Evolutionary conservation across 2,888 invertebrate genomes (phyloP).

Genomic region (Pterostichus niger): DNA sequence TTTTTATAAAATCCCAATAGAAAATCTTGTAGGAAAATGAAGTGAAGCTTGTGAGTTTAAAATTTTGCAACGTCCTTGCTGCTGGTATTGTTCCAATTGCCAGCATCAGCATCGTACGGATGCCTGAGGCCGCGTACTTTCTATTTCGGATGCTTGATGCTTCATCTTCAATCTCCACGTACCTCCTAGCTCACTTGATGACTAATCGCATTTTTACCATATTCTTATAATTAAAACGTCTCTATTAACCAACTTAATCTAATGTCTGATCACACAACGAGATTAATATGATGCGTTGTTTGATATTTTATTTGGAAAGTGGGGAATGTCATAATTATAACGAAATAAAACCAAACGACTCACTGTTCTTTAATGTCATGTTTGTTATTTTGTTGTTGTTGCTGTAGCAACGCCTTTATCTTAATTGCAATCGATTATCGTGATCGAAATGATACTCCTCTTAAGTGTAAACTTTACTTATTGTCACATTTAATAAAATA

Average conservation of each 20-base stretch:
- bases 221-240: conserved; percentile 34
- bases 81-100: conserved; percentile 65
- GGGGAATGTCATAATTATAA: neutral
- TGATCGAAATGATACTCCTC: conserved; percentile 2
- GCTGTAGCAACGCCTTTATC: neutral
- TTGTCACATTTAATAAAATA: neutral
- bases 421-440: conserved; percentile 10
- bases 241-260: neutral
- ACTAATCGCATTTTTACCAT: conserved; percentile 26
- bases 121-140: conserved; percentile 36
- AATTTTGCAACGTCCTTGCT: conserved; percentile 65
- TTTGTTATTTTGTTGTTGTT: neutral
- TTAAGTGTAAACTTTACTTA: conserved; percentile 1
- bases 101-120: neutral
- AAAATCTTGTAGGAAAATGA: too few relatives aligned
- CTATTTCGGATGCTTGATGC: conserved; percentile 60
- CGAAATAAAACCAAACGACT: neutral
- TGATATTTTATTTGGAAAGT: conserved; percentile 20
- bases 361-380: conserved; percentile 9
- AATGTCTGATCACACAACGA: neutral
- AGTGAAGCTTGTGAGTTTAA: neutral
- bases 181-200: neutral
- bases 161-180: neutral
- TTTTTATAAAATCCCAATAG: too few relatives aligned
- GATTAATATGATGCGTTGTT: neutral